These are phyloP conservation scores for Saturnia pavonia DNA, from an alignment of 2,888 invertebrate species.

Conservation along the genomic window DNA sequence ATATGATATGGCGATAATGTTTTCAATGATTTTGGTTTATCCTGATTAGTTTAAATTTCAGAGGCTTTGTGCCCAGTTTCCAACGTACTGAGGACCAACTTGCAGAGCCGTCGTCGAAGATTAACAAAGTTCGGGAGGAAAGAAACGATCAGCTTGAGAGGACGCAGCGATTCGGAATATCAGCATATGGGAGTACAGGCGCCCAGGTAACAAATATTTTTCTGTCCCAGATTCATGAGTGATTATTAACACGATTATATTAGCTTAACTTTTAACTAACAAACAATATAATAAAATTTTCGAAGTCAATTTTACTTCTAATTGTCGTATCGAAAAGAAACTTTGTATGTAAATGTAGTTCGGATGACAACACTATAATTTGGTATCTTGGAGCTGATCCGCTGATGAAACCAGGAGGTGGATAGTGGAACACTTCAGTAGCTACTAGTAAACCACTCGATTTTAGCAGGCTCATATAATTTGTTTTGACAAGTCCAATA, in stretches of 20 bases:
- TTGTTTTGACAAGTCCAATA: no score
- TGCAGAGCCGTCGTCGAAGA: slow-evolving; percentile 70
- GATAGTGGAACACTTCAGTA: no score
- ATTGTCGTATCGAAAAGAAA: no score
- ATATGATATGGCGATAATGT: neutral
- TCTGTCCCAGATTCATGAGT: neutral
- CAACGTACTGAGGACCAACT: slow-evolving; percentile 74
- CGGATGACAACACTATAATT: no score
- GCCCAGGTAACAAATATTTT: slow-evolving; percentile 40
- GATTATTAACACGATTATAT: neutral
- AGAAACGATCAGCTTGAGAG: slow-evolving; percentile 65
- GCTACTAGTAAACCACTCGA: no score
- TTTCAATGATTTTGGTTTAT: slow-evolving; percentile 25
- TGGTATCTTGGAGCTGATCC: no score
- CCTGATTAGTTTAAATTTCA: slow-evolving; percentile 56
- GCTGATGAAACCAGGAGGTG: no score
- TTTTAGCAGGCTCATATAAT: no score
- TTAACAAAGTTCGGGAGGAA: slow-evolving; percentile 61
- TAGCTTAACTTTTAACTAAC: no score
- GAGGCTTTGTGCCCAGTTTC: slow-evolving; percentile 71
- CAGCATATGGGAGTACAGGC: slow-evolving; percentile 77
- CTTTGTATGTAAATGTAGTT: no score
- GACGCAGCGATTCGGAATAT: slow-evolving; percentile 80
- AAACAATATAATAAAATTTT: no score
- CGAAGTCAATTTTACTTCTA: no score